Conservation (phyloP, 2,113 vertebrate genomes). For the Meleagris gallopavo region DNA sequence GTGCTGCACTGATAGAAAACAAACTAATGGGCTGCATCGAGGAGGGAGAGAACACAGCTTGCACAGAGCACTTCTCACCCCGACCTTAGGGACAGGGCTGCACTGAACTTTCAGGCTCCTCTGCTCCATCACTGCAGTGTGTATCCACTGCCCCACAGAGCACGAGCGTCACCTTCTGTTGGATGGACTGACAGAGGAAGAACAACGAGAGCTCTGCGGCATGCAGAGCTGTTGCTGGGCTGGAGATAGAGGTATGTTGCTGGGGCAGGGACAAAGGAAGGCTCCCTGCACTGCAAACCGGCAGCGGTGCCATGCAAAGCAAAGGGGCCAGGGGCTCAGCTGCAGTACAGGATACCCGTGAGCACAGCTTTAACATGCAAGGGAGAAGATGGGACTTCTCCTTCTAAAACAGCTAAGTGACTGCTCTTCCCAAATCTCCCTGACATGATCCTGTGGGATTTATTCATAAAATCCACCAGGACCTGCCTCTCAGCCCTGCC, state of each 20-base stretch:
- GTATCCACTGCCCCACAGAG: background rate
- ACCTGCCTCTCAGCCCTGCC: background rate
- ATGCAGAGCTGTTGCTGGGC: background rate
- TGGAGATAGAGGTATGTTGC: background rate
- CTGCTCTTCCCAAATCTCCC: background rate
- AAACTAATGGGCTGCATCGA: background rate
- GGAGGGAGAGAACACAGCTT: background rate
- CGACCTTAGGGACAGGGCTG: background rate
- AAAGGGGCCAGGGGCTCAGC: background rate
- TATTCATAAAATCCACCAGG: background rate
- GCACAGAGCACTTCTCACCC: rapidly evolving
- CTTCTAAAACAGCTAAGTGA: background rate
- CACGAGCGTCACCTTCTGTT: background rate
- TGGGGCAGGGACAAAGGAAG: background rate
- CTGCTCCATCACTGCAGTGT: rapidly evolving
- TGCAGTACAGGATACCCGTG: background rate
- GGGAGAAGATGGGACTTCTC: background rate
- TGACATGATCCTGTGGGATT: background rate
- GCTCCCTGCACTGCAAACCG: too few relatives aligned
- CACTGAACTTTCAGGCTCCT: rapidly evolving
- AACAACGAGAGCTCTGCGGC: background rate
- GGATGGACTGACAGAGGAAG: background rate
- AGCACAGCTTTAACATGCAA: background rate
- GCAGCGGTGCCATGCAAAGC: too few relatives aligned
- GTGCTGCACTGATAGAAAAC: background rate